Percentiles rank a stretch among this genome's conserved stretches.
Conservation (phyloP, 2,797 vertebrate genomes). For the Anguilla megastoma region DNA sequence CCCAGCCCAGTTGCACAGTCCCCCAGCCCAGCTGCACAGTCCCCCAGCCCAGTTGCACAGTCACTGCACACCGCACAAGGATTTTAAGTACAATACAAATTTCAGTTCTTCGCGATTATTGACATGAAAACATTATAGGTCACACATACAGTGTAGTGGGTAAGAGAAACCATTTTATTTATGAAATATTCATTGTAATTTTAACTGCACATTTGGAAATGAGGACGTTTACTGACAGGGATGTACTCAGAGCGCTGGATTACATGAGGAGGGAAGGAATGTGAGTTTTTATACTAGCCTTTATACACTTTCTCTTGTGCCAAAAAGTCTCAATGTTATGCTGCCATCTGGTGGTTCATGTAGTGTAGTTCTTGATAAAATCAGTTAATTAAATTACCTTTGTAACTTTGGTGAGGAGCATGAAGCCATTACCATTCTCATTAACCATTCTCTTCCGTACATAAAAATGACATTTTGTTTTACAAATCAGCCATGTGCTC, state of each 20-base stretch:
- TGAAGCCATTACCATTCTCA: too few species aligned
- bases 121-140: not conserved
- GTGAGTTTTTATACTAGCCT: not conserved
- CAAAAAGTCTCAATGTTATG: not conserved
- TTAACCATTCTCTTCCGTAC: too few species aligned
- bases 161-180: not conserved
- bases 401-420: not conserved
- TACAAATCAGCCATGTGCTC: too few species aligned
- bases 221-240: not conserved
- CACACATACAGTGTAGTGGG: not conserved
- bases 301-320: not conserved
- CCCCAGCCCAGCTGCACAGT: too few species aligned
- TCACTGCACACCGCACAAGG: too few species aligned
- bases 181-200: not conserved
- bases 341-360: constrained; percentile 1
- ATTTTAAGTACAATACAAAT: not conserved
- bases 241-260: not conserved
- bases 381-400: not conserved
- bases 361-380: not conserved
- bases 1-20: too few species aligned
- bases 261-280: not conserved
- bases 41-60: too few species aligned
- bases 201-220: not conserved
- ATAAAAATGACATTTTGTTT: too few species aligned
- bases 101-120: not conserved